Evolutionary conservation across 2,888 invertebrate genomes (phyloP).

Genomic region (Heliconius hortense): DNA sequence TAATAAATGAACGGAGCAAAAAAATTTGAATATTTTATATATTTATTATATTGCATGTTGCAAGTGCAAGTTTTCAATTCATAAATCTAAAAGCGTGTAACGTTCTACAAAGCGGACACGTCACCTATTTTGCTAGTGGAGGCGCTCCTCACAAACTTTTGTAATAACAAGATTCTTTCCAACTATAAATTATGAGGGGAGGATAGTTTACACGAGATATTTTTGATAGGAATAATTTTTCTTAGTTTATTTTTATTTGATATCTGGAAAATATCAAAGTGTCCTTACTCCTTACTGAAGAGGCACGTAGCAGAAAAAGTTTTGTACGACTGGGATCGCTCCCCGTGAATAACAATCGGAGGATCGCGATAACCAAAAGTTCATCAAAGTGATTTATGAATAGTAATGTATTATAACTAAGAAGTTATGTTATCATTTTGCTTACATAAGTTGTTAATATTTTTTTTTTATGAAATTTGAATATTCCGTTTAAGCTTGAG

Average conservation of each 20-base stretch:
- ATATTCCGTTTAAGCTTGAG: neutral
- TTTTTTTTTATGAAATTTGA: neutral
- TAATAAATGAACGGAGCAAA: neutral
- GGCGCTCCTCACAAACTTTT: slow-evolving; percentile 43
- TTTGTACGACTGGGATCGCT: slow-evolving; percentile 5
- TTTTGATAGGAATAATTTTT: slow-evolving; percentile 38
- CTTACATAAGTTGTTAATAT: neutral
- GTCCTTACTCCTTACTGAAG: slow-evolving; percentile 15
- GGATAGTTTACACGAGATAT: slow-evolving; percentile 45
- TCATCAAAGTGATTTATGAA: slow-evolving; percentile 15
- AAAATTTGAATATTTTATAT: slow-evolving; percentile 14
- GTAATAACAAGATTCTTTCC: slow-evolving; percentile 48
- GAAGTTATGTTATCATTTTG: neutral
- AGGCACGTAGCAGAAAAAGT: slow-evolving; percentile 21
- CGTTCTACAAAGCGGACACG: slow-evolving; percentile 15
- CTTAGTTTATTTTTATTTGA: slow-evolving; percentile 32
- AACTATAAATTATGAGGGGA: slow-evolving; percentile 46
- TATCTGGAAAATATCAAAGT: slow-evolving; percentile 33
- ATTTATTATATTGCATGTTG: slow-evolving; percentile 20
- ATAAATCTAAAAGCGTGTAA: slow-evolving; percentile 15
- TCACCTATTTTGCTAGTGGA: slow-evolving; percentile 41
- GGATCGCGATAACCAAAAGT: slow-evolving; percentile 10
- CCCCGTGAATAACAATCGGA: slow-evolving; percentile 12
- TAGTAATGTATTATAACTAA: neutral
- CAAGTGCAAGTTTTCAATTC: slow-evolving; percentile 15